Evolutionary conservation across 2,797 vertebrate species (phyloP).

Genomic region (Pseudocheirus occidentalis): DNA sequence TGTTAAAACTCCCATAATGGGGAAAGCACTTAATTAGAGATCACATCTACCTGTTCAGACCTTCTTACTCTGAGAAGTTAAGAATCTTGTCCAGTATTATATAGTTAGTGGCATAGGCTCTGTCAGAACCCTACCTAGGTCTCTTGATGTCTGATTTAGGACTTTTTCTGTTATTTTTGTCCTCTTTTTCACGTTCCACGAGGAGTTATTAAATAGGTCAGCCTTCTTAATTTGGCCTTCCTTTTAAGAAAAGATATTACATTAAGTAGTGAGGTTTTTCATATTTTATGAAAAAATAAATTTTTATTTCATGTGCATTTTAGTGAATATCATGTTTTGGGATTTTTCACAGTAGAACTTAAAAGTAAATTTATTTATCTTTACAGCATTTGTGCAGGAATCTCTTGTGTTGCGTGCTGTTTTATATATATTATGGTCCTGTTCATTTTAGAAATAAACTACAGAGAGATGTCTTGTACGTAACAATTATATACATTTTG

Average conservation of each 20-base stretch:
- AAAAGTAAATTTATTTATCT: not conserved
- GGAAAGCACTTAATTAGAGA: not conserved
- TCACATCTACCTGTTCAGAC: not conserved
- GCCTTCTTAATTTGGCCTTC: not conserved
- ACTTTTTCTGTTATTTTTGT: not conserved
- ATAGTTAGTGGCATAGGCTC: not conserved
- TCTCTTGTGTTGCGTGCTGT: slow-evolving; percentile 5
- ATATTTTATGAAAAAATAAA: not conserved
- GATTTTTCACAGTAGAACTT: not conserved
- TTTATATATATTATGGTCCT: not conserved
- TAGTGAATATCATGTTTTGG: not conserved
- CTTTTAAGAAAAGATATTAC: not conserved
- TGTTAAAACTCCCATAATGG: not conserved
- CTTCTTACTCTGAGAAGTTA: not conserved
- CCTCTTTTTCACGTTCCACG: slow-evolving; percentile 29
- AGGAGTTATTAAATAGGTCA: slow-evolving; percentile 7
- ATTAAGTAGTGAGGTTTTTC: not conserved
- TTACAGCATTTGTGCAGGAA: not conserved
- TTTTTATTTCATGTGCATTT: not conserved
- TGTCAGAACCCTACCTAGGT: not conserved
- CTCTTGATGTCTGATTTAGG: not conserved
- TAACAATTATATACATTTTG: not conserved
- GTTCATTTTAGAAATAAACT: not conserved
- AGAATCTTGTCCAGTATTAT: not conserved
- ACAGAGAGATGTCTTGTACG: not conserved